Percentiles rank a stretch among this genome's conserved stretches.
phyloP scores from a whole-genome alignment of 2,113 vertebrate species.

The Melanerpes aurifrons region DNA sequence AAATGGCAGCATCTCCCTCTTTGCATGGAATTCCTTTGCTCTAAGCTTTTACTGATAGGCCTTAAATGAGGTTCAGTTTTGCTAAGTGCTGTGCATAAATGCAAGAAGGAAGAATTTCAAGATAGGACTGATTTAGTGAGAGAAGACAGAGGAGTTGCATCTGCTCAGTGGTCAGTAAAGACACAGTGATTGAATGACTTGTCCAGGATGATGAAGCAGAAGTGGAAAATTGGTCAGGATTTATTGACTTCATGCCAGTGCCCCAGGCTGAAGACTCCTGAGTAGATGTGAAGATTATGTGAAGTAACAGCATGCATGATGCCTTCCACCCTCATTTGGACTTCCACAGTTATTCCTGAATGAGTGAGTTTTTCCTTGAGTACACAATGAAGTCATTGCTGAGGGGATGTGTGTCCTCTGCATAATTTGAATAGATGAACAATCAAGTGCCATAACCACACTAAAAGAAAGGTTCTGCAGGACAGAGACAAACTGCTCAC shows the following conservation, averaged over 20 bases:
- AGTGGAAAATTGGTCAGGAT: background rate
- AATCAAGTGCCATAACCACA: background rate
- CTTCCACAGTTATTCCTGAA: background rate
- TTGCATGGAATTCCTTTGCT: background rate
- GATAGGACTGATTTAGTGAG: background rate
- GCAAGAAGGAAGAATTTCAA: background rate
- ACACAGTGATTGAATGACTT: conserved; percentile 19
- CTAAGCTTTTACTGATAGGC: background rate
- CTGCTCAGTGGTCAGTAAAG: conserved; percentile 10
- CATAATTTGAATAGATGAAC: background rate
- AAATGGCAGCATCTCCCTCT: background rate
- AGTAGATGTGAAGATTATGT: background rate
- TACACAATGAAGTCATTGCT: background rate
- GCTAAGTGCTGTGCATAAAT: background rate
- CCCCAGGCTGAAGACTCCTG: background rate
- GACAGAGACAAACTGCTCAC: background rate
- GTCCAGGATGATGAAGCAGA: conserved; percentile 21
- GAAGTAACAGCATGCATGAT: background rate
- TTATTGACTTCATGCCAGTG: background rate
- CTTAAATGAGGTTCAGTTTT: background rate
- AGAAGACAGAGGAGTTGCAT: background rate
- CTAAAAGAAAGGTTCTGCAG: conserved; percentile 1
- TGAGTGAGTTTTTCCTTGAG: background rate
- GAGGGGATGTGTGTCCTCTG: background rate
- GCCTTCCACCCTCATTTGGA: background rate